Percentiles rank a stretch among this genome's conserved stretches.
These are phyloP conservation scores for Aethes cnicana DNA, from an alignment of 2,888 invertebrate species.

Conservation along the genomic window DNA sequence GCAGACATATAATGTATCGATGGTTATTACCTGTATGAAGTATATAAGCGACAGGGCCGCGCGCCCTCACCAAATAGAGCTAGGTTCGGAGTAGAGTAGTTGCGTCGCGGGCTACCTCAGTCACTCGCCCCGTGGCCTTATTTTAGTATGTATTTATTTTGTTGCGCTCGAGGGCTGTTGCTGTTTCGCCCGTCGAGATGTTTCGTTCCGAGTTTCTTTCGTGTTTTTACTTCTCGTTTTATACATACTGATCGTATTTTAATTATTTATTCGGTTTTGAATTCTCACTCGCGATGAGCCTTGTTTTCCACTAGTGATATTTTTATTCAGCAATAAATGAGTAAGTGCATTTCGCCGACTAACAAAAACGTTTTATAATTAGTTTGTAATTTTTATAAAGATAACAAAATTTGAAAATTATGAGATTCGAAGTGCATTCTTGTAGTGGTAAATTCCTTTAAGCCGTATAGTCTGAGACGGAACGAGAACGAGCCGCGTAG, in stretches of 20 bases:
- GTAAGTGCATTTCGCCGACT: slow-evolving; percentile 76
- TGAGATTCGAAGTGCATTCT: slow-evolving; percentile 82
- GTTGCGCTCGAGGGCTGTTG: slow-evolving; percentile 78
- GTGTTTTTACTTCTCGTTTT: slow-evolving; percentile 69
- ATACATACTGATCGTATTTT: slow-evolving; percentile 68
- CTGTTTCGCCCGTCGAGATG: slow-evolving; percentile 74
- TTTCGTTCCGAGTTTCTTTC: slow-evolving; percentile 76
- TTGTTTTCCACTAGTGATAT: slow-evolving; percentile 82
- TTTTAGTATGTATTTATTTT: slow-evolving; percentile 76
- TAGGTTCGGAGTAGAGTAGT: slow-evolving; percentile 62
- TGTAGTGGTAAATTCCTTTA: slow-evolving; percentile 78
- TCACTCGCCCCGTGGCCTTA: slow-evolving; percentile 78
- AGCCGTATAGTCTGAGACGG: slow-evolving; percentile 79
- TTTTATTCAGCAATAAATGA: slow-evolving; percentile 79
- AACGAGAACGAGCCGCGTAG: slow-evolving; percentile 49
- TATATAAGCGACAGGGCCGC: slow-evolving; percentile 36
- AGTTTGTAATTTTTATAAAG: slow-evolving; percentile 75
- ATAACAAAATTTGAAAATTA: slow-evolving; percentile 74
- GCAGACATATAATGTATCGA: slow-evolving; percentile 60
- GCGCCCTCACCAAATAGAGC: slow-evolving; percentile 55
- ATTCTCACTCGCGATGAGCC: slow-evolving; percentile 72
- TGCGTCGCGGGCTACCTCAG: slow-evolving; percentile 79
- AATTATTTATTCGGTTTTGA: slow-evolving; percentile 77
- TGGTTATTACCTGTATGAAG: slow-evolving; percentile 47
- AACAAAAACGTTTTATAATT: slow-evolving; percentile 69